These are phyloP conservation scores for Onychostruthus taczanowskii DNA, from an alignment of 2,113 vertebrate species.

Conservation along the genomic window DNA sequence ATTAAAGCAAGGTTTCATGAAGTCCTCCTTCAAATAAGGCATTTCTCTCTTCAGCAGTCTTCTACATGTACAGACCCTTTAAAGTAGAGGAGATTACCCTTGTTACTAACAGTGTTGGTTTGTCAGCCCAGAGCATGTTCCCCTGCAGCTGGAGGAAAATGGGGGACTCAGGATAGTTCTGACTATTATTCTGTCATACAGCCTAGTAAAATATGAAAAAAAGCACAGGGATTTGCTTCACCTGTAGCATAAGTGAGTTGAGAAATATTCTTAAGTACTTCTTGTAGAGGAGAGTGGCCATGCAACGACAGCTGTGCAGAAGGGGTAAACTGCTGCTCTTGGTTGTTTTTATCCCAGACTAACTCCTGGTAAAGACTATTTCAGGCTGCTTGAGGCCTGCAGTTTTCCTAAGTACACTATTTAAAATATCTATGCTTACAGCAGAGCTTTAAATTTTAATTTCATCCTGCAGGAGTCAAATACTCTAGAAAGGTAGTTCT, in stretches of 20 bases:
- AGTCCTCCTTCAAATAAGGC: not conserved
- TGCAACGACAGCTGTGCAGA: not conserved
- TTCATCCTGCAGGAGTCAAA: not conserved
- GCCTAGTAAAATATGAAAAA: not conserved
- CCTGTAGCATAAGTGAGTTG: not conserved
- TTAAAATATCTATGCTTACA: not conserved
- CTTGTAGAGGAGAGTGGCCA: not conserved
- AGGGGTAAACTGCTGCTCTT: not conserved
- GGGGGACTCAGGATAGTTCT: not conserved
- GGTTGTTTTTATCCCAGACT: not conserved
- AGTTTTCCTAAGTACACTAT: not conserved
- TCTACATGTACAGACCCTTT: not conserved
- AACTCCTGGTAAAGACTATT: not conserved
- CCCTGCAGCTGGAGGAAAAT: not conserved
- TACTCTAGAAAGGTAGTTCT: not conserved
- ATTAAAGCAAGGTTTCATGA: not conserved
- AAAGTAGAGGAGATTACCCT: not conserved
- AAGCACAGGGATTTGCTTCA: not conserved
- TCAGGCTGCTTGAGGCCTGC: not conserved
- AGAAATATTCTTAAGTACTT: not conserved
- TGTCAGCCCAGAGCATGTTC: not conserved
- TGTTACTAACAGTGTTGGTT: not conserved
- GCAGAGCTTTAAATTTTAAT: not conserved
- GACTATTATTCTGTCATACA: not conserved
- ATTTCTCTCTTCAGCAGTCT: not conserved